Base-by-base conservation (phyloP, 2,888 invertebrate genomes). In the Dilophus febrilis region DNA sequence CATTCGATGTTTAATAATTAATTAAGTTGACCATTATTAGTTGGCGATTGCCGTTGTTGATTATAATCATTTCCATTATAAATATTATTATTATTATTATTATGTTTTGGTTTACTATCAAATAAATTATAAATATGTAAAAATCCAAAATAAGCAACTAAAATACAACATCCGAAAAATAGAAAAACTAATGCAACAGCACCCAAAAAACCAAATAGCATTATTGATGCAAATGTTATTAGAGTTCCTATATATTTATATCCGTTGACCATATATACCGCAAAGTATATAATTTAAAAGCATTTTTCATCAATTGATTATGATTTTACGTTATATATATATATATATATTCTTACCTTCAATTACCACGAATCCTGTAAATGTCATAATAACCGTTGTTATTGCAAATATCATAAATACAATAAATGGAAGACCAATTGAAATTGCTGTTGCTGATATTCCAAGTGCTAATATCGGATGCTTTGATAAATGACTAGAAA, bases 281-380 rank as follows among this genome's bases (percentile, higher is more conserved):
- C n/a, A 22, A 8, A 22, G 22, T 6, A 8, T 22, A 22, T 22
- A 22, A 6, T 22, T 22, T 22, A 22, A 46, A 29, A 36, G 35
- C 5, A 17, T 38, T 27, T 22, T 33, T 35, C 8, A 22, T 22
- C 22, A 22, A 4, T 22, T 6, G 5, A 22, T 22, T 6, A 22
- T 22, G 8, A 6, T 4, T 8, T 6, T 22, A 6, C 22, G 22
- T 22, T 6, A 8, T 22, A 6, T 4, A 22, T 6, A 6, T 22
- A 29, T 17, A 18, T n/a, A n/a, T n/a, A 18, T 11, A 22, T 22
- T 22, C 17, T 39, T 46, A 59, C 61, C 61, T 52, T 61, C 61
- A 6, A 61, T 48, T 2, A 61, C 50, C n/a, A 61, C 45, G 38
- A 61, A 56, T 28, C 61, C 62, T 0, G 56, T 58, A 28, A 61